These are phyloP conservation scores for Luperina nickerlii DNA, from an alignment of 2,888 invertebrate species.

Conservation along the genomic window DNA sequence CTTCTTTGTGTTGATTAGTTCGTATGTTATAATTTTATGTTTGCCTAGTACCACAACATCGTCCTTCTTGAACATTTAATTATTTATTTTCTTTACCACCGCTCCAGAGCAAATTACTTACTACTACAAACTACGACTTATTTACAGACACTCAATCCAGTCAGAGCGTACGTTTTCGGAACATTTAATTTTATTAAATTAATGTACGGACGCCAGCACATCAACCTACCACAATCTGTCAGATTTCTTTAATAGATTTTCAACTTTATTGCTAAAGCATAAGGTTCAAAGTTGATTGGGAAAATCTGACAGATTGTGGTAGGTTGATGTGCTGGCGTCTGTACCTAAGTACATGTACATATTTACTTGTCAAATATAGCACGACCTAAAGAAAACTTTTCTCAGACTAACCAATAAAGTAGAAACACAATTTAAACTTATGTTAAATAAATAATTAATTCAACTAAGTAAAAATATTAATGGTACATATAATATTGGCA, in stretches of 20 bases:
- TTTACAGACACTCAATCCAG: background rate
- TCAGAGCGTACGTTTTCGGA: background rate
- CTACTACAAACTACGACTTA: no score
- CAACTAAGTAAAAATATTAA: background rate
- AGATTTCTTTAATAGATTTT: no score
- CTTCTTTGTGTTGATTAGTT: background rate
- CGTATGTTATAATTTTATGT: constrained; percentile 1
- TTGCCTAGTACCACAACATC: background rate
- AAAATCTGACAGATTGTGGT: no score
- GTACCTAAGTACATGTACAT: background rate
- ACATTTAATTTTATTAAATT: background rate
- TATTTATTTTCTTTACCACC: background rate
- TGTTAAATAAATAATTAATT: no score
- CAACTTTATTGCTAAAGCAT: no score
- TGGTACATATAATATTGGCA: no score
- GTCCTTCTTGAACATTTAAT: background rate
- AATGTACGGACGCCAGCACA: no score
- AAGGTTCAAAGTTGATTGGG: no score
- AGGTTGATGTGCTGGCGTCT: no score
- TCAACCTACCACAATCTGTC: no score
- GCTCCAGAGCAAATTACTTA: background rate
- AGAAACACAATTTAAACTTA: background rate
- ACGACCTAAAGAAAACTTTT: background rate
- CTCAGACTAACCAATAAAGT: background rate
- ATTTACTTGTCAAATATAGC: background rate